Base-by-base conservation (phyloP, 2,797 vertebrate species). In the Adrianichthys oophorus region DNA sequence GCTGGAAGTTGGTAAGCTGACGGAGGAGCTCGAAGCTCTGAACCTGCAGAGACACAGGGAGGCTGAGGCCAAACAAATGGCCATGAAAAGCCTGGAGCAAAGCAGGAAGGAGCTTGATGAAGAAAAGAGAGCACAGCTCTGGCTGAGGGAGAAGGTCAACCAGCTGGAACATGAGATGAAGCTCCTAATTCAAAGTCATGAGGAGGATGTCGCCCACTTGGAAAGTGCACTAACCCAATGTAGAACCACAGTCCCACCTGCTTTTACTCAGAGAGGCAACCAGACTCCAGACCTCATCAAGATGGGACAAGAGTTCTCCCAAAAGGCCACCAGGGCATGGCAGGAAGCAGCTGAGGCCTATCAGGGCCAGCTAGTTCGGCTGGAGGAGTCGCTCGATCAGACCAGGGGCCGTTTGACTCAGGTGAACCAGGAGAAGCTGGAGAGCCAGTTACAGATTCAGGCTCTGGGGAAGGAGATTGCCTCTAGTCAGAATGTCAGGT, bases 131-230 rank as follows among this genome's bases (percentile, higher is more conserved):
- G 92, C 92, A 0, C 95, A 92, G 85, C 85, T 88, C 44, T 94
- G 95, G 95, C 87, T 98, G 59, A 87, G 86, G 73, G 86, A 93
- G 65, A 91, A 88, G 71, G 92, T 89, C 0, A 59, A 45, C 4
- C 92, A 94, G 74, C 88, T 98, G 76, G 93, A 96, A 82, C 83
- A 90, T 6, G 95, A 98, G 84, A 79, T 93, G 59, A 85, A 80
- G 67, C 62, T 78, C 7, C 70, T 94, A 48, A 70, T 90, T 59
- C 89, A 89, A 26, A 84, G 76, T 37, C 95, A 97, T 45, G 85
- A 92, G 67, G 92, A 96, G 23, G 94, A 97, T n/a, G 84, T 93
- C 67, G 86, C 89, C 0, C 56, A 72, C 49, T 53, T 96, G 72
- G 87, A 72, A 64, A 74, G 70, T 7, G 53, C 65, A 0, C 4